Percentiles rank a stretch among this genome's conserved stretches.
Conservation (phyloP, 2,797 vertebrate genomes). For the Argyrosomus regius region DNA sequence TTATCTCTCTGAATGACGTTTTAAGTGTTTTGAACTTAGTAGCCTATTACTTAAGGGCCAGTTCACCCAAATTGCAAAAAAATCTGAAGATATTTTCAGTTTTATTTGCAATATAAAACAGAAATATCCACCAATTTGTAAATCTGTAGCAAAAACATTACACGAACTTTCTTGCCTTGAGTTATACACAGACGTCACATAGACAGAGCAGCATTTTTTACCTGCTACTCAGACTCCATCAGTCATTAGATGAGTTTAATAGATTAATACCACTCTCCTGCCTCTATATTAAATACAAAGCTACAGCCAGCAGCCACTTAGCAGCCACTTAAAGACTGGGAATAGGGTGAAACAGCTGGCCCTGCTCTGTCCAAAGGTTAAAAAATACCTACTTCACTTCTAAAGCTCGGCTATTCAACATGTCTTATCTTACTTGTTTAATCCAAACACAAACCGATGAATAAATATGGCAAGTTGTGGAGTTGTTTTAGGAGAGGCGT, state of each 20-base stretch:
- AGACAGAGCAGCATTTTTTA: too few relatives aligned
- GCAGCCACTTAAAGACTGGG: too few relatives aligned
- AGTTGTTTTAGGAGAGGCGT: too few relatives aligned
- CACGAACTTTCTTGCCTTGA: too few relatives aligned
- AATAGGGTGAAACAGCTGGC: neutral
- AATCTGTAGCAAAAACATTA: too few relatives aligned
- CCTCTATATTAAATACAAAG: too few relatives aligned
- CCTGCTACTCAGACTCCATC: too few relatives aligned
- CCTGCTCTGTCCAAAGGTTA: neutral
- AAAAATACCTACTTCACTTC: neutral
- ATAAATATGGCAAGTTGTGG: too few relatives aligned
- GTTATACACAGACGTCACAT: too few relatives aligned
- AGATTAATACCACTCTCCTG: neutral
- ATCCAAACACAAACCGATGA: too few relatives aligned
- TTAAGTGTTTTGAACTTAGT: constrained; percentile 11
- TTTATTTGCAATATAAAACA: neutral
- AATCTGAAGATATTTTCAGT: neutral
- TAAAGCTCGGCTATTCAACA: too few relatives aligned
- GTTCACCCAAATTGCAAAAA: neutral
- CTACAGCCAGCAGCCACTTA: neutral
- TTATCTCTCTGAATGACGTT: constrained; percentile 4
- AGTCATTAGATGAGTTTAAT: neutral
- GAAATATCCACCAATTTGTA: neutral
- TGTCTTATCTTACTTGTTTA: too few relatives aligned
- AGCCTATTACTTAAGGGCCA: neutral